Conservation (phyloP, 2,888 invertebrate genomes). For the Cheilosia grossa region DNA sequence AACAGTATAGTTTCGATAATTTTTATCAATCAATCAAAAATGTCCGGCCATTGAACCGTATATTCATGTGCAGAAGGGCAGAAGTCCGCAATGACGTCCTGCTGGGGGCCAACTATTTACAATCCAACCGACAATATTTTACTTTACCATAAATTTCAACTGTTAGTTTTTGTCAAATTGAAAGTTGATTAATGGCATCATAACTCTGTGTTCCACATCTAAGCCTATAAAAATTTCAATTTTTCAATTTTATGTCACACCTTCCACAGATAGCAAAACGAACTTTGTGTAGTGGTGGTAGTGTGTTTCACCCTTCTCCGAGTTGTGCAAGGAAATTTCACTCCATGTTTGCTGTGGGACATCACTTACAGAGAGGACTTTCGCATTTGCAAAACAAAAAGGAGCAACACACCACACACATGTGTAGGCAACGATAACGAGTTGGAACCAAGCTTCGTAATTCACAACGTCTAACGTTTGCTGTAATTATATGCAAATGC, state of each 20-base stretch:
- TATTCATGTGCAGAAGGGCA: slow-evolving; percentile 26
- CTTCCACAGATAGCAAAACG: neutral
- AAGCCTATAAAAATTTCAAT: slow-evolving; percentile 62
- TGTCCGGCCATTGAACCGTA: neutral
- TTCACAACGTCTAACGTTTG: slow-evolving; percentile 29
- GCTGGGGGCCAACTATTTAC: neutral
- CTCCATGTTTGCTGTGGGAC: slow-evolving; percentile 7
- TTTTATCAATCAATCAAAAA: slow-evolving; percentile 4
- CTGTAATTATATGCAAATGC: slow-evolving; percentile 69
- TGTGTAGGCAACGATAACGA: slow-evolving; percentile 37
- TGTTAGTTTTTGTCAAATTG: slow-evolving; percentile 49
- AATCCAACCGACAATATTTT: slow-evolving; percentile 23
- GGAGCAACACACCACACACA: slow-evolving; percentile 1
- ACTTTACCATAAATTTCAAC: slow-evolving; percentile 38
- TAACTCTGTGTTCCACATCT: slow-evolving; percentile 46
- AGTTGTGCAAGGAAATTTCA: slow-evolving; percentile 16
- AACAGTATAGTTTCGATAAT: slow-evolving; percentile 22
- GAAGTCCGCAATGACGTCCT: neutral
- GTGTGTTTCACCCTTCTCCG: neutral
- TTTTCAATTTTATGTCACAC: slow-evolving; percentile 73
- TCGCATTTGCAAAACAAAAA: slow-evolving; percentile 18
- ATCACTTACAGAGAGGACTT: slow-evolving; percentile 16
- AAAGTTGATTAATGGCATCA: slow-evolving; percentile 61
- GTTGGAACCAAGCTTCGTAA: slow-evolving; percentile 40
- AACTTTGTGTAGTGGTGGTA: neutral